phyloP scores from a whole-genome alignment of 2,113 vertebrate genomes.

The Pseudopodoces humilis region DNA sequence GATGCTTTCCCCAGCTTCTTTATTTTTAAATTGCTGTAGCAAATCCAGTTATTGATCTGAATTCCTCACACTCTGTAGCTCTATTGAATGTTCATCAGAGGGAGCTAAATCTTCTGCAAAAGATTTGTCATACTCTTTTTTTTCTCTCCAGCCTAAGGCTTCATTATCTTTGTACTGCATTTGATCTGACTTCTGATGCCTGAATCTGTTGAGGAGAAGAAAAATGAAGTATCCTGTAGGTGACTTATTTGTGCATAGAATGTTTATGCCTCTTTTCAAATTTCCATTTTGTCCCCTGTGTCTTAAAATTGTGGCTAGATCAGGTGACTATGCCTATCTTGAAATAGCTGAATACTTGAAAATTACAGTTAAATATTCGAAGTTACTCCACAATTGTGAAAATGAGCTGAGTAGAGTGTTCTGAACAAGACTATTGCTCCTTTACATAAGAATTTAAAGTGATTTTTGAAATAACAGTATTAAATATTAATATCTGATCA shows the following conservation, averaged over 20 bases:
- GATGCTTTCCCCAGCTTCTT: not conserved
- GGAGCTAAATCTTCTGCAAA: not conserved
- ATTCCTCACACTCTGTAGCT: not conserved
- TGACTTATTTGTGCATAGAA: not conserved
- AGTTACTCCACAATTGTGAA: not conserved
- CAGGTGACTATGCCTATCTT: not conserved
- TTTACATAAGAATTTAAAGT: not conserved
- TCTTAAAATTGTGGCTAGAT: not conserved
- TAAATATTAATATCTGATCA: not conserved
- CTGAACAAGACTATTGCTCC: not conserved
- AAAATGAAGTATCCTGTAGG: not conserved
- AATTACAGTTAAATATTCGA: not conserved
- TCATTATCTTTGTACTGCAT: not conserved
- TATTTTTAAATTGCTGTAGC: not conserved
- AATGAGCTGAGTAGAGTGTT: not conserved
- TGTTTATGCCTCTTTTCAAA: not conserved
- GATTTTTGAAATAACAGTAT: not conserved
- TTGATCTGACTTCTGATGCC: not conserved
- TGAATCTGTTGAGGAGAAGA: not conserved
- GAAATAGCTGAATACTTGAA: not conserved
- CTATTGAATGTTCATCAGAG: not conserved
- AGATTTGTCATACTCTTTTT: not conserved
- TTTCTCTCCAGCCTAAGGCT: not conserved
- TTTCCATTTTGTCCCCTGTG: not conserved
- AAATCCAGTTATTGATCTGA: conserved; percentile 24